Evolutionary conservation across 2,113 vertebrate species (phyloP), one percentile per base, ranked within the genome.

Genomic region (Microtus oregoni): DNA sequence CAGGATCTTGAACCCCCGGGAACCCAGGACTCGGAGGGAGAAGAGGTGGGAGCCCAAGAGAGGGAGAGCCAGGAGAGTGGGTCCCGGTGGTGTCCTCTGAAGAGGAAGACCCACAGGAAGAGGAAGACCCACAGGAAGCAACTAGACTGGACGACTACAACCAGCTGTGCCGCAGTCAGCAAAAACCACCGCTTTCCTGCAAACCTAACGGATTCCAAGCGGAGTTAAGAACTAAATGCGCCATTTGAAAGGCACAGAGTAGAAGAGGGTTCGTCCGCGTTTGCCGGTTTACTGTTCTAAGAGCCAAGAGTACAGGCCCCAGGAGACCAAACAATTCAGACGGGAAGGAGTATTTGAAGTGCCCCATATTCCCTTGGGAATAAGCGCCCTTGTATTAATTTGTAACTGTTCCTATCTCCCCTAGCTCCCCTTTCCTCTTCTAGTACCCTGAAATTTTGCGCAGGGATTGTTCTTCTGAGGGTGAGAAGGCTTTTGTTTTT

Each of bases 11-110:
- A 85, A 0, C 95, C 89, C 0, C 92, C 14, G 50, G 97, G 97
- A 96, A 93, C 95, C 75, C 96, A 11, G 97, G 96, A 94, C 81
- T 88, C 96, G 70, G 20, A 97, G 95, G 95, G 96, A 96, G 96
- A 93, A 47, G 95, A 96, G 96, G 96, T 97, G 92, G 35, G 70
- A 70, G 30, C 9, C 0, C 11, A 17, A 24, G 20, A 47, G 24
- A 28, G 32, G 19, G 20, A 28, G 5, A 61, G 44, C 0, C 2
- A 58, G n/a, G 38, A 26, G 17, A 55, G 32, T 24, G 6, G 58
- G 12, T 52, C 28, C 22, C 3, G 1, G 26, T 68, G 52, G 10
- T 41, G 4, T 14, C 26, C 65, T 20, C 15, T 0, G 35, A 44
- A 44, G 58, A 77, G 1, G 47, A 5, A 81, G 55, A 86, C n/a